Evolutionary conservation across 1,140 invertebrate genomes (phyloP).

Genomic region (Meloidogyne chitwoodi): DNA sequence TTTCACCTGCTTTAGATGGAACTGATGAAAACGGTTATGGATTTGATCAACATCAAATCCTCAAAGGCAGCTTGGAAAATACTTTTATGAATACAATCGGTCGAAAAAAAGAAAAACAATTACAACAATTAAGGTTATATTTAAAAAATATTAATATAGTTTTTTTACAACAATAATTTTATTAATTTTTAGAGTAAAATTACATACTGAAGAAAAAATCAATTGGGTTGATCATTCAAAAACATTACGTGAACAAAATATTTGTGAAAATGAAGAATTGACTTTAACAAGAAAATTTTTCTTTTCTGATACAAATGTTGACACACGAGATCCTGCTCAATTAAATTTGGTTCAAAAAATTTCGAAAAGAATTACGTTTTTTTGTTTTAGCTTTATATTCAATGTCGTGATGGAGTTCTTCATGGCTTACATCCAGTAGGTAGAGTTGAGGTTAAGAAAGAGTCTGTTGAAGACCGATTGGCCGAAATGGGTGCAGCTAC

Average conservation of each 20-base stretch:
- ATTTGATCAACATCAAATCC: slow-evolving; percentile 29
- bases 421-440: slow-evolving; percentile 97
- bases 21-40: slow-evolving; percentile 64
- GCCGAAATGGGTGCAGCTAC: slow-evolving; percentile 98
- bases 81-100: slow-evolving; percentile 74
- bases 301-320: slow-evolving; percentile 98
- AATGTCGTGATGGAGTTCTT: slow-evolving; percentile 87
- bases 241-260: slow-evolving; percentile 91
- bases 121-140: slow-evolving; percentile 79
- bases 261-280: slow-evolving; percentile 84
- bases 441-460: slow-evolving; percentile 86
- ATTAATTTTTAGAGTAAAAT: slow-evolving; percentile 67
- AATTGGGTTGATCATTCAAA: slow-evolving; percentile 97
- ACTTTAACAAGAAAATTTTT: slow-evolving; percentile 90
- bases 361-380: neutral
- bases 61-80: slow-evolving; percentile 66
- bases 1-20: slow-evolving; percentile 83
- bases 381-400: slow-evolving; percentile 71
- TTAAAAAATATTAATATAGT: too few species aligned
- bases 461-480: slow-evolving; percentile 89
- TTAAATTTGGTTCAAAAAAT: slow-evolving; percentile 72
- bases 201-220: slow-evolving; percentile 97
- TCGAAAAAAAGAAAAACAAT: slow-evolving; percentile 78
- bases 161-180: slow-evolving; percentile 3
- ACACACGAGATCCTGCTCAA: slow-evolving; percentile 94